A percentile compares a stretch with the other conserved stretches of the same genome.
Evolutionary conservation across 2,797 vertebrate species (phyloP).

Genomic region (Carcharodon carcharias): DNA sequence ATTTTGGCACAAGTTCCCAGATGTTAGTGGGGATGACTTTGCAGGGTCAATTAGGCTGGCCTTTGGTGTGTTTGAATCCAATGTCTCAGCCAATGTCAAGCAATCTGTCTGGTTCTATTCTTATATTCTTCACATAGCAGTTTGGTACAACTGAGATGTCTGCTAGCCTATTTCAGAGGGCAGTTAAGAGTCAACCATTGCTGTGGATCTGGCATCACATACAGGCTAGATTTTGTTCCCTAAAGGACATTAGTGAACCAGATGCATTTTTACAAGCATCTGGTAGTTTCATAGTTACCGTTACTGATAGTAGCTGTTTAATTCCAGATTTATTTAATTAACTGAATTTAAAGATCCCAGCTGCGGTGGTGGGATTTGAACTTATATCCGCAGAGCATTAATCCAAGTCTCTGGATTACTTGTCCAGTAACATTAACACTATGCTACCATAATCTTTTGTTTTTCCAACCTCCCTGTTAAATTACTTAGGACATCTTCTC

Average conservation of each 20-base stretch:
- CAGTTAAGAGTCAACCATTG: not conserved
- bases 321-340: not conserved
- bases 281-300: not conserved
- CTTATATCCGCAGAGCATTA: not conserved
- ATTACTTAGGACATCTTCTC: not conserved
- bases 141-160: not conserved
- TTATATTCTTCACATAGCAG: not conserved
- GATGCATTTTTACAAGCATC: not conserved
- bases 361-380: not conserved
- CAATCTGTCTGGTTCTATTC: not conserved
- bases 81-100: not conserved
- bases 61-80: not conserved
- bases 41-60: not conserved
- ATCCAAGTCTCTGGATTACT: not conserved
- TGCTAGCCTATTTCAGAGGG: not conserved
- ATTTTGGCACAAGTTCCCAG: not conserved
- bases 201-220: not conserved
- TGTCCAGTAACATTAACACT: not conserved
- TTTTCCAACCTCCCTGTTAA: slow-evolving; percentile 16
- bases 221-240: not conserved
- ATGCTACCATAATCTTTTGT: not conserved
- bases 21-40: not conserved
- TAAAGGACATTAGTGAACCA: not conserved
- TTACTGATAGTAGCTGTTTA: not conserved
- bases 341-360: not conserved